A percentile compares a stretch with the other conserved stretches of the same genome.
phyloP scores from a whole-genome alignment of 2,888 invertebrate genomes.

The Conomelus anceps region DNA sequence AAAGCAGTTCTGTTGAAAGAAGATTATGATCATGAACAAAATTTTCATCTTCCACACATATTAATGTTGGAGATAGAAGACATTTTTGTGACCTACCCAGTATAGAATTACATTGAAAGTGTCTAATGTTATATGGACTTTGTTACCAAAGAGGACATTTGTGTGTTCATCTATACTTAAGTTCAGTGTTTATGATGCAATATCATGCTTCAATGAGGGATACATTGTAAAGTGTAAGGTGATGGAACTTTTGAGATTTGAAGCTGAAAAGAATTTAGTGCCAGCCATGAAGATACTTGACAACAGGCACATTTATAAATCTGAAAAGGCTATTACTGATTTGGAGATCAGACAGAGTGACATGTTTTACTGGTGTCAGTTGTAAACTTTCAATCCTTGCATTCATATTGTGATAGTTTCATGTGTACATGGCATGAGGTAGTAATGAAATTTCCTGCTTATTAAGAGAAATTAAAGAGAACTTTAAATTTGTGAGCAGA shows the following conservation, averaged over 20 bases:
- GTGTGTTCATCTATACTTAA: background rate
- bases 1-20: conserved; percentile 15
- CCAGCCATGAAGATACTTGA: background rate
- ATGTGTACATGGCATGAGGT: too few relatives aligned
- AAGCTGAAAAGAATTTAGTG: background rate
- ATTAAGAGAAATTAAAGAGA: too few relatives aligned
- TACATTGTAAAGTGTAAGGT: background rate
- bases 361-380: too few relatives aligned
- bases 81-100: conserved; percentile 24
- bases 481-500: too few relatives aligned
- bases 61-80: conserved; percentile 23
- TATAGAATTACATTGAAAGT: conserved; percentile 19
- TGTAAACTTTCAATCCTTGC: too few relatives aligned
- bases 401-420: too few relatives aligned
- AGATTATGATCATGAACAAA: background rate
- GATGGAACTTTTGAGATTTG: background rate
- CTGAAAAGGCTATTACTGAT: background rate
- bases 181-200: background rate
- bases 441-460: too few relatives aligned
- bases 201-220: background rate
- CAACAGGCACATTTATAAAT: background rate
- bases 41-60: conserved; percentile 18
- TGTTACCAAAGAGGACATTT: background rate
- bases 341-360: background rate
- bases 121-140: conserved; percentile 6